Percentiles rank a stretch among this genome's conserved stretches.
phyloP scores from a whole-genome alignment of 2,797 vertebrate species.

The Sebastes itinus region DNA sequence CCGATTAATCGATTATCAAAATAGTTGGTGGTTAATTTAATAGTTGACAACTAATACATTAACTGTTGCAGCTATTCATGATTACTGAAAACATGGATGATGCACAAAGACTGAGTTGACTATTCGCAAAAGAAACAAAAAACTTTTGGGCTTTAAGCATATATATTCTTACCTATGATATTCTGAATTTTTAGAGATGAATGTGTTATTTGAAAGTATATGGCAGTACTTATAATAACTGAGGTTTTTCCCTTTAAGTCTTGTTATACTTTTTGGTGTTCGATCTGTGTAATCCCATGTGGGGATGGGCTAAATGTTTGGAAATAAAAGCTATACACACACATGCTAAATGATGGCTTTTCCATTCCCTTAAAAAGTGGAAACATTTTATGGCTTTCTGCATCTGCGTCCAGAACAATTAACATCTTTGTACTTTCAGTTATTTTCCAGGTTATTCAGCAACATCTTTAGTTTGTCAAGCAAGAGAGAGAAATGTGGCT shows the following conservation, averaged over 20 bases:
- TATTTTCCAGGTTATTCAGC: not conserved
- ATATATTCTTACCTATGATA: not conserved
- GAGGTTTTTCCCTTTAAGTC: not conserved
- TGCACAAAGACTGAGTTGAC: not conserved
- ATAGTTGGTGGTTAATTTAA: not conserved
- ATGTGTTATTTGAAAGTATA: not conserved
- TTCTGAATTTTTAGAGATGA: not conserved
- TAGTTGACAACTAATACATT: not conserved
- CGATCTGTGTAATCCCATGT: not conserved
- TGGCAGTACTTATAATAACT: not conserved
- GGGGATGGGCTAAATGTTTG: not conserved
- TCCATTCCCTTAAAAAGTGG: not conserved
- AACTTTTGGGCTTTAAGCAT: not conserved
- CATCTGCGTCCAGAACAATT: not conserved
- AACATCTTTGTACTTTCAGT: not conserved
- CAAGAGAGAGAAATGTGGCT: not conserved
- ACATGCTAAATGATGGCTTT: not conserved
- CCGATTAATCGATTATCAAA: not conserved
- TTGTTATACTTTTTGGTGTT: not conserved
- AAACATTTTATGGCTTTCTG: not conserved
- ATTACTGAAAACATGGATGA: not conserved
- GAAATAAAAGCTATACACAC: not conserved
- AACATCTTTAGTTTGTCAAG: not conserved
- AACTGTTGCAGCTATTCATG: not conserved
- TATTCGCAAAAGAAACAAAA: no score